A percentile compares a stretch with the other conserved stretches of the same genome.
These are phyloP conservation scores for Balanococcus diminutus DNA, from an alignment of 2,888 invertebrate species.

Conservation along the genomic window DNA sequence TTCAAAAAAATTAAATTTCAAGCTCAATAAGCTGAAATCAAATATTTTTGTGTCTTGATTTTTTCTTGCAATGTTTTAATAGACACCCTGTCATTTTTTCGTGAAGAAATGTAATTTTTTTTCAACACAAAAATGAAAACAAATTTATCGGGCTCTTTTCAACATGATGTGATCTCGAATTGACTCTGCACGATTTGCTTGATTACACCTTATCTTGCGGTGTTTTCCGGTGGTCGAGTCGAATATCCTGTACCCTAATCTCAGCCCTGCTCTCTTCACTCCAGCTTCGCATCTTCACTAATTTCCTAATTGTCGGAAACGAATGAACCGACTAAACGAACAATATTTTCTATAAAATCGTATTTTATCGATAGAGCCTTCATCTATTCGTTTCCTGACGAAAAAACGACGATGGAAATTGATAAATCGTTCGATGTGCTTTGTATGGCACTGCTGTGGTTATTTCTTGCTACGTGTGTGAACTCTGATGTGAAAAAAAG, in stretches of 20 bases:
- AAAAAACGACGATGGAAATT: background rate
- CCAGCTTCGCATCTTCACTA: background rate
- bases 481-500: background rate
- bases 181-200: background rate
- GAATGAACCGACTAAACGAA: background rate
- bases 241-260: background rate
- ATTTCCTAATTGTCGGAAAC: background rate
- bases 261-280: background rate
- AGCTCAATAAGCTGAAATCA: too few species aligned
- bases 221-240: background rate
- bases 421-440: background rate
- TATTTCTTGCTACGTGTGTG: background rate
- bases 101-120: too few species aligned
- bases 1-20: too few species aligned
- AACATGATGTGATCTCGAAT: background rate
- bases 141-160: background rate
- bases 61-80: too few species aligned
- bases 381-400: background rate
- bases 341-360: background rate
- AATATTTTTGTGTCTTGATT: too few species aligned
- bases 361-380: background rate
- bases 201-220: background rate
- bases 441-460: background rate
- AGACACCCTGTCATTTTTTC: too few species aligned
- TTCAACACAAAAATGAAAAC: too few species aligned